phyloP scores from a whole-genome alignment of 2,113 vertebrate species.

The Platichthys stellatus region DNA sequence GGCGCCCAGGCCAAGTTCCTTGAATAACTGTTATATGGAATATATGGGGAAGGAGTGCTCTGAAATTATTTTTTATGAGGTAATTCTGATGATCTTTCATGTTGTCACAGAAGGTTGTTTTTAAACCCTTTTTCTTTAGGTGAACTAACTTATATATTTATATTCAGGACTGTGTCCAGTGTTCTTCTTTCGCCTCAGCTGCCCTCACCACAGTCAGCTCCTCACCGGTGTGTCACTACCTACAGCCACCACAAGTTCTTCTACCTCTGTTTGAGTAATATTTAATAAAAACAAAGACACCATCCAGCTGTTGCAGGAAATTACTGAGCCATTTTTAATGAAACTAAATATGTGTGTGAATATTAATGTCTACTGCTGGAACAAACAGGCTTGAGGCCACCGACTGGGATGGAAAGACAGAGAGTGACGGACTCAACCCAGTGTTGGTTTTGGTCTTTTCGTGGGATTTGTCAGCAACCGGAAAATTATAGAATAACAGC shows the following conservation, averaged over 20 bases:
- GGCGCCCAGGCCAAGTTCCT: not conserved
- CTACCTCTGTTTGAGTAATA: not conserved
- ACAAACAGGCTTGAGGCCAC: not conserved
- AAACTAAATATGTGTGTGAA: not conserved
- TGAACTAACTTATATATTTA: not conserved
- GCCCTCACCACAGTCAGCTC: not conserved
- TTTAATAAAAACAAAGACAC: not conserved
- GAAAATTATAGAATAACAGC: not conserved
- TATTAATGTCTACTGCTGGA: not conserved
- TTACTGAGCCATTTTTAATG: not conserved
- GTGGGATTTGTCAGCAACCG: not conserved
- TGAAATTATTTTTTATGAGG: not conserved
- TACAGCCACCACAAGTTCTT: not conserved
- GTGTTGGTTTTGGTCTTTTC: constrained; percentile 20
- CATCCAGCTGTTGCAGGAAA: not conserved
- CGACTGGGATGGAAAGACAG: not conserved
- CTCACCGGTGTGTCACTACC: not conserved
- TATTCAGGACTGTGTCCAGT: not conserved
- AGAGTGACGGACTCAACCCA: not conserved
- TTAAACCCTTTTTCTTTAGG: not conserved
- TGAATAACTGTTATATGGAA: not conserved
- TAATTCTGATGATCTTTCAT: not conserved
- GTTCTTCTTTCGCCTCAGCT: not conserved
- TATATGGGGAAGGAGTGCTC: not conserved
- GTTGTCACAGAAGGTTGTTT: not conserved